Percentiles rank a stretch among this genome's conserved stretches.
Evolutionary conservation across 92 coral and sea anemone genomes (phyloP).

Genomic region (Heteractis magnifica): DNA sequence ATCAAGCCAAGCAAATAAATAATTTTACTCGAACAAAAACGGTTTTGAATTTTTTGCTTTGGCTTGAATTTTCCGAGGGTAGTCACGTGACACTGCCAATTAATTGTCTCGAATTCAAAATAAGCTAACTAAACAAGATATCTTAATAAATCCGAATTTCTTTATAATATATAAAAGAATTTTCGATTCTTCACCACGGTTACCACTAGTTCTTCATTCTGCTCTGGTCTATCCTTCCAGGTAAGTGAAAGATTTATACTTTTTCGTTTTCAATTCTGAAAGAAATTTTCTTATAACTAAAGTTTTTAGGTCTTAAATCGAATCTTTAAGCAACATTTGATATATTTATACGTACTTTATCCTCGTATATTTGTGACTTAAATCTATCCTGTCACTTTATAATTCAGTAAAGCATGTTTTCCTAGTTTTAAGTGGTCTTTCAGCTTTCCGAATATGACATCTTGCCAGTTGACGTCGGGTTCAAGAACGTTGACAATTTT

Average conservation of each 20-base stretch:
- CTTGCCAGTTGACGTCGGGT: too few species aligned
- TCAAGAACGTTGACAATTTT: too few species aligned
- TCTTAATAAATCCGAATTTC: background rate
- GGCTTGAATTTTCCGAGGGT: background rate
- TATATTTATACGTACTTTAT: too few species aligned
- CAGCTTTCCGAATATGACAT: too few species aligned
- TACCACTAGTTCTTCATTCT: background rate
- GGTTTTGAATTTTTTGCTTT: background rate
- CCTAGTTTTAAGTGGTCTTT: too few species aligned
- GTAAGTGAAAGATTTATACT: background rate
- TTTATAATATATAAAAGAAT: background rate
- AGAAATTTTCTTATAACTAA: background rate
- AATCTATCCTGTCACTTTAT: too few species aligned
- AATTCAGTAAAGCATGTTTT: too few species aligned
- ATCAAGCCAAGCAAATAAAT: too few species aligned
- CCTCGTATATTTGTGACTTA: too few species aligned
- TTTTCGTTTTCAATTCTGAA: background rate
- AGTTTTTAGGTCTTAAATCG: background rate
- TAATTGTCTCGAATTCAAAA: background rate
- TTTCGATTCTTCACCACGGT: background rate
- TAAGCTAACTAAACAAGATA: background rate
- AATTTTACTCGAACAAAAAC: background rate
- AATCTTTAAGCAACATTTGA: background rate
- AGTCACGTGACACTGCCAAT: background rate
- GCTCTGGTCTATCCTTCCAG: background rate